Percentiles rank a stretch among this genome's conserved stretches.
phyloP scores from a whole-genome alignment of 2,797 vertebrate species.

The Lacerta viridis region DNA sequence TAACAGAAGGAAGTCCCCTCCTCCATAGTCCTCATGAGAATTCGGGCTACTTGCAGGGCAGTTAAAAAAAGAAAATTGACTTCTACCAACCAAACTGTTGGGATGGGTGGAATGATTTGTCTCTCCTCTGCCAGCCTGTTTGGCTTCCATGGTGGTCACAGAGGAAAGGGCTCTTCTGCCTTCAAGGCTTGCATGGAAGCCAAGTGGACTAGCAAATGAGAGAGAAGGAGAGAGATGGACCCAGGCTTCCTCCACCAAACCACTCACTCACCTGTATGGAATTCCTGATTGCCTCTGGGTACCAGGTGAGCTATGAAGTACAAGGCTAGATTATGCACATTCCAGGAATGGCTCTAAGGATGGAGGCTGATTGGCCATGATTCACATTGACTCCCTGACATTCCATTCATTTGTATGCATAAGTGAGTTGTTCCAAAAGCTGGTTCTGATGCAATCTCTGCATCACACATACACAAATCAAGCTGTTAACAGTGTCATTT shows the following conservation, averaged over 20 bases:
- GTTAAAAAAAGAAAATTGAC: too few relatives aligned
- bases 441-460: neutral
- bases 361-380: neutral
- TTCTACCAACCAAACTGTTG: too few relatives aligned
- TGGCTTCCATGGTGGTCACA: too few relatives aligned
- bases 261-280: neutral
- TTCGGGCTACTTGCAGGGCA: too few relatives aligned
- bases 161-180: neutral
- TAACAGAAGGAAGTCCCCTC: too few relatives aligned
- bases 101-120: too few relatives aligned
- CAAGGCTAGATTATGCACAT: too few relatives aligned
- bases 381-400: neutral
- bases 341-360: too few relatives aligned
- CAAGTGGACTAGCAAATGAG: neutral
- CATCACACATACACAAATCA: neutral
- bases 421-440: neutral
- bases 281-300: neutral
- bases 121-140: too few relatives aligned
- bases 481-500: neutral
- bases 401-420: neutral
- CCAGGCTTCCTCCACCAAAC: neutral
- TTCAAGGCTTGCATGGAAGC: neutral
- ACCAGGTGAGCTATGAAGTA: too few relatives aligned
- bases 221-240: too few relatives aligned
- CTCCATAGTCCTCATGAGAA: too few relatives aligned